Base-by-base conservation (phyloP, 2,113 vertebrate genomes). In the Macrotus californicus region DNA sequence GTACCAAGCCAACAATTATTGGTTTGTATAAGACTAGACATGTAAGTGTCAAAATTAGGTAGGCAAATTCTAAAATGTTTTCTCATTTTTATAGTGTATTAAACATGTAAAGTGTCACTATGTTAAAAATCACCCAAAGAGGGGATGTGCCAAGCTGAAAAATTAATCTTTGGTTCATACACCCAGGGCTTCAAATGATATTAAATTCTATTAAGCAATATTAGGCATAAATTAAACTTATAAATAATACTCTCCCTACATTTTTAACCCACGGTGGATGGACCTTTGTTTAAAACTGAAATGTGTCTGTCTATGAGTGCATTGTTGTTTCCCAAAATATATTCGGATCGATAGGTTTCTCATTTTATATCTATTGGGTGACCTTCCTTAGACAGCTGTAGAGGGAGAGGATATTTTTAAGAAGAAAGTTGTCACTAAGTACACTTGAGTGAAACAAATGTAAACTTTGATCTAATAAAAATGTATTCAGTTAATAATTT, bases 141-240 rank as follows among this genome's bases (percentile, higher is more conserved):
- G 12, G 18, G 16, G 43, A 16, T 39, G 12, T 31, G 15, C 9
- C 18, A 69, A 82, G 10, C 36, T 75, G 36, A 82, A 43, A 96
- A 96, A 54, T 31, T 77, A 93, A 94, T 12, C 39, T 87, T 93
- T 96, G n/a, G 11, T 67, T 81, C 66, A 36, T 46, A 94, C 81
- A 59, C 61, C 15, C n/a, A 85, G 22, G n/a, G 10, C 43, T 46
- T 87, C 56, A 85, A 12, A 82, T 61, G 70, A 69, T 26, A 19
- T 26, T 86, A 12, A 24, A 73, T 92, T 88, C 76, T 79, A 2
- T 70, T 46, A 29, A 69, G 59, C n/a, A 14, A 50, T 34, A 36
- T 14, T 34, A 73, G 19, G 4, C 36, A 36, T 31, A 84, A 59
- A 5, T 8, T 83, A 93, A 83, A 66, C 9, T 46, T 16, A 9